Percentiles rank a stretch among this genome's conserved stretches.
Evolutionary conservation across 2,888 invertebrate species (phyloP).

Genomic region (Drosophila leonis): DNA sequence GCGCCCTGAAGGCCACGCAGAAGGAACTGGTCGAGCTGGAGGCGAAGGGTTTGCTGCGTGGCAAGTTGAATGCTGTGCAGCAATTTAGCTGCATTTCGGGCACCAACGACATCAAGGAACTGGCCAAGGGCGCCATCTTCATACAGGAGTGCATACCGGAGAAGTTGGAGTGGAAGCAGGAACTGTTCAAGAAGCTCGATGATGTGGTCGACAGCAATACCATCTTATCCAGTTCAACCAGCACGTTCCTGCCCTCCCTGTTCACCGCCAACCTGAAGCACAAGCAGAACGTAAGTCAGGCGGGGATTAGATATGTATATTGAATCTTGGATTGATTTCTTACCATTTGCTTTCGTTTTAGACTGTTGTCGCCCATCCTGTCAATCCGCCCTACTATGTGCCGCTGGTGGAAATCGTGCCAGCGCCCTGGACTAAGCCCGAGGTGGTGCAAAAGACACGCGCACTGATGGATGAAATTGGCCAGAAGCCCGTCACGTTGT

Average conservation of each 20-base stretch:
- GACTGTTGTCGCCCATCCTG: conserved; percentile 93
- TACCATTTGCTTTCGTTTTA: conserved; percentile 30
- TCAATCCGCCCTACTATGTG: conserved; percentile 98
- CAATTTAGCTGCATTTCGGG: conserved; percentile 93
- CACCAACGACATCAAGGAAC: conserved; percentile 89
- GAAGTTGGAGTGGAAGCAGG: conserved; percentile 92
- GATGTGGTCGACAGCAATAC: conserved; percentile 90
- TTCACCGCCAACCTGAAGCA: conserved; percentile 93
- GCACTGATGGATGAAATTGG: conserved; percentile 94
- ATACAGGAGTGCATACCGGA: conserved; percentile 98
- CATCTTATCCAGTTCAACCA: conserved; percentile 96
- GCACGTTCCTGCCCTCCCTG: conserved; percentile 95
- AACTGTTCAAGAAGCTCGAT: conserved; percentile 92
- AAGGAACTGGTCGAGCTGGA: conserved; percentile 90
- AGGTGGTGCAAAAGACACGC: conserved; percentile 90
- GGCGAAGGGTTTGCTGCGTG: conserved; percentile 90
- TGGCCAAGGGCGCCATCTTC: conserved; percentile 91
- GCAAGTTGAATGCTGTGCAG: conserved; percentile 90
- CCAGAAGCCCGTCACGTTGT: conserved; percentile 94
- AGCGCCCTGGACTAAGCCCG: conserved; percentile 95
- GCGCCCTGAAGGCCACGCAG: conserved; percentile 91
- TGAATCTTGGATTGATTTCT: conserved; percentile 25
- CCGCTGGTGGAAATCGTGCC: conserved; percentile 97
- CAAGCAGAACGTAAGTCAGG: conserved; percentile 86
- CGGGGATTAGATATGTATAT: neutral